Evolutionary conservation across 2,888 invertebrate species (phyloP).

Genomic region (Nudaria mundana): DNA sequence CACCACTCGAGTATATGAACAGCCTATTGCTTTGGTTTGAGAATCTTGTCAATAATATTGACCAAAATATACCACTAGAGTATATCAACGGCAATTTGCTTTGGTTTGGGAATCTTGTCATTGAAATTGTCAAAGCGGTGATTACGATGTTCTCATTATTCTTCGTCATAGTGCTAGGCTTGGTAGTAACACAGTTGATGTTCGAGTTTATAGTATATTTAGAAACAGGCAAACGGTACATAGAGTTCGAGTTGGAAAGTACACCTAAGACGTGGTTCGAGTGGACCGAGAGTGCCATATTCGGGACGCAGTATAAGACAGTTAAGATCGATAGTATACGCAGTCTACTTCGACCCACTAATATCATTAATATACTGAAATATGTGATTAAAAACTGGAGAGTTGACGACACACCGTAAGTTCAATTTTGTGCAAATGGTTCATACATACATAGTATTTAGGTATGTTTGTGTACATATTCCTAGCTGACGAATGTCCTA

Average conservation of each 20-base stretch:
- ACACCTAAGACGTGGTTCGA: slow-evolving; percentile 47
- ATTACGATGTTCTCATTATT: no score
- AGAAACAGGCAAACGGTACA: slow-evolving; percentile 45
- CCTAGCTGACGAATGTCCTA: no score
- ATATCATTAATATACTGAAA: slow-evolving; percentile 48
- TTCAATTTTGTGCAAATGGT: background rate
- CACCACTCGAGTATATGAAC: background rate
- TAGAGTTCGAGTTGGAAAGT: slow-evolving; percentile 48
- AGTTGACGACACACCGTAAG: background rate
- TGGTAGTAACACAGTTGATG: slow-evolving; percentile 41
- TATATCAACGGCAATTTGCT: background rate
- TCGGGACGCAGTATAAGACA: slow-evolving; percentile 46
- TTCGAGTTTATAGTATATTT: slow-evolving; percentile 45
- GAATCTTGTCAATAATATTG: background rate
- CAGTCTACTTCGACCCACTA: slow-evolving; percentile 46
- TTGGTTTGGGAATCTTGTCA: background rate
- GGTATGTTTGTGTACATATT: no score
- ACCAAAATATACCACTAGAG: background rate
- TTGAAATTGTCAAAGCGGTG: slow-evolving; percentile 2
- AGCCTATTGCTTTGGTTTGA: background rate
- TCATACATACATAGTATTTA: no score
- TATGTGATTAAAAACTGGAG: slow-evolving; percentile 34
- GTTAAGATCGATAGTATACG: slow-evolving; percentile 49
- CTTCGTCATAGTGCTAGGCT: slow-evolving; percentile 43
- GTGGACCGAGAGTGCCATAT: slow-evolving; percentile 37